phyloP scores from a whole-genome alignment of 2,888 invertebrate genomes.

The Germaria angustata region DNA sequence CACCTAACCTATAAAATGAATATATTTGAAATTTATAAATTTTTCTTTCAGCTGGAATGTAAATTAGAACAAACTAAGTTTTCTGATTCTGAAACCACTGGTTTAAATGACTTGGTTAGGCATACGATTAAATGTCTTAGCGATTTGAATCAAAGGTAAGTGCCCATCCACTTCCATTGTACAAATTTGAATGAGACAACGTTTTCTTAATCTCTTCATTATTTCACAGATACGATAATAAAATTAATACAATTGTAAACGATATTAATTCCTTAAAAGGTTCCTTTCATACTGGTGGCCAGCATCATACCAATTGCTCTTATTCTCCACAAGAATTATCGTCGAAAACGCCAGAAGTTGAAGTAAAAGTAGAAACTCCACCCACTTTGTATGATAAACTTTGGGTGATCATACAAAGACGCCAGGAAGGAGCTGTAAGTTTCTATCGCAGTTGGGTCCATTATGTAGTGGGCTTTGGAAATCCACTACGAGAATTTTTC shows the following conservation, averaged over 20 bases:
- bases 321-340: neutral
- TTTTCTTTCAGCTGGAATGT: slow-evolving; percentile 8
- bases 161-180: no score
- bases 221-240: slow-evolving; percentile 14
- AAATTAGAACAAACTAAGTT: neutral
- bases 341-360: neutral
- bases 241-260: neutral
- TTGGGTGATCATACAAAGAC: slow-evolving; percentile 53
- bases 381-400: slow-evolving; percentile 25
- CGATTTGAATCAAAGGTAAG: slow-evolving; percentile 29
- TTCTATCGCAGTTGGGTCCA: slow-evolving; percentile 56
- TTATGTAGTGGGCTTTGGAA: slow-evolving; percentile 57
- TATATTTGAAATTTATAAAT: no score
- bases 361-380: neutral
- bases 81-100: neutral
- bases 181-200: neutral
- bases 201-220: neutral
- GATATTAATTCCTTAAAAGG: slow-evolving; percentile 30
- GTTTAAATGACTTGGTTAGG: neutral
- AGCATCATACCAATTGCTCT: neutral
- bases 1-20: no score
- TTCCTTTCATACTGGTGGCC: neutral
- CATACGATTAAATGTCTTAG: neutral
- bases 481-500: slow-evolving; percentile 54
- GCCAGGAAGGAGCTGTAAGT: slow-evolving; percentile 31